Evolutionary conservation across 2,888 invertebrate species (phyloP), one percentile per base, ranked within the genome.

Genomic region (Thereva unica): DNA sequence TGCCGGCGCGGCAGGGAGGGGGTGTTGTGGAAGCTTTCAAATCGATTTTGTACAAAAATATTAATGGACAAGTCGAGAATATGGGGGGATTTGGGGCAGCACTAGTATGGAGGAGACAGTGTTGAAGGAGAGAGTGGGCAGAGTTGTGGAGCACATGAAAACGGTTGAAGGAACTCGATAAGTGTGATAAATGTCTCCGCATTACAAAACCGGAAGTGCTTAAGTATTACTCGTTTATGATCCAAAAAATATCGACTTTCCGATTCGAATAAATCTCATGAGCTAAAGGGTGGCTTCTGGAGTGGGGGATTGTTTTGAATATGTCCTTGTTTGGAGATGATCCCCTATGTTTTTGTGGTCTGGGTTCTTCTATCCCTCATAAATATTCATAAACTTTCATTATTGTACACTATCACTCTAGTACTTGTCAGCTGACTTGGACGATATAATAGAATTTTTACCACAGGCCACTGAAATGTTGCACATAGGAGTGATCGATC

Each of bases 141-240:
- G 10, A 40, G 34, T 40, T 10, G n/a, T 6, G 54, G n/a, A n/a
- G 12, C 38, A 40, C 12, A 9, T 47, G 8, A 10, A n/a, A n/a
- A 47, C 34, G 37, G 59, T 37, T 49, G 49, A 47, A 59, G 59
- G 37, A 45, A 40, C 59, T 59, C 61, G 61, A 5, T 50, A 34
- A n/a, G 40, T 23, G 41, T 50, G 61, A 61, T 41, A 61, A 61
- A 61, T 61, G 50, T 61, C 40, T 50, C 61, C 61, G 61, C 61
- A 61, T 61, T 61, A 49, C 23, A 40, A 23, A 9, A 34, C 49
- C 61, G 61, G 61, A 61, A 61, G 61, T 61, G 38, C 50, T 61
- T 61, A 61, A 59, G 49, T 47, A 49, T 59, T 49, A 40, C 59
- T 23, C 59, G 49, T 45, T 59, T 59, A 59, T 59, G 47, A 59